Evolutionary conservation across 35 echinoderm and acorn worm genomes (phyloP).

Genomic region (Patiria miniata): DNA sequence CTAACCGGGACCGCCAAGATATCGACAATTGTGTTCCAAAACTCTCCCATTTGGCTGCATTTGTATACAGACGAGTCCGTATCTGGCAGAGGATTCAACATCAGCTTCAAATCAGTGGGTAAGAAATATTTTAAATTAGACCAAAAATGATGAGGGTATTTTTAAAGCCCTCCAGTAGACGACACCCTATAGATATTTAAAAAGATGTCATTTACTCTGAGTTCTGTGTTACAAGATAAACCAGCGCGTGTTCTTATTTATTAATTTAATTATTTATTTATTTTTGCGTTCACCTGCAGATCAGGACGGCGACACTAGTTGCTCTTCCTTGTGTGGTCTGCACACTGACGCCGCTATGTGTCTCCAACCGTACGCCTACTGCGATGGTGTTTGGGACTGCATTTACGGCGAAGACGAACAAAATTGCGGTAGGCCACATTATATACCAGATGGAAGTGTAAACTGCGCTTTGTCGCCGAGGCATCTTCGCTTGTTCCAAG

Average conservation of each 20-base stretch:
- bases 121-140: not conserved
- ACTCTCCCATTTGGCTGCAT: not conserved
- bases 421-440: not conserved
- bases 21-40: not conserved
- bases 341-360: not conserved
- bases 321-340: no score
- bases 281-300: no score
- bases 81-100: not conserved
- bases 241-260: no score
- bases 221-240: no score
- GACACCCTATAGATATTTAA: no score
- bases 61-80: not conserved
- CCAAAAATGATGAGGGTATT: no score
- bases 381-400: not conserved
- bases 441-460: not conserved
- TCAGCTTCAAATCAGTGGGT: not conserved
- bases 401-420: not conserved
- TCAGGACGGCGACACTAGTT: no score
- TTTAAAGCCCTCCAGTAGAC: no score
- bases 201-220: no score
- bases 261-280: no score
- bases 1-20: constrained; percentile 2
- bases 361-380: not conserved
- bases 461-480: not conserved
- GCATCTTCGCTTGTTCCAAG: no score